Percentiles rank a stretch among this genome's conserved stretches.
These are phyloP conservation scores for Helobdella robusta DNA, from an alignment of 2,888 invertebrate species.

Conservation along the genomic window DNA sequence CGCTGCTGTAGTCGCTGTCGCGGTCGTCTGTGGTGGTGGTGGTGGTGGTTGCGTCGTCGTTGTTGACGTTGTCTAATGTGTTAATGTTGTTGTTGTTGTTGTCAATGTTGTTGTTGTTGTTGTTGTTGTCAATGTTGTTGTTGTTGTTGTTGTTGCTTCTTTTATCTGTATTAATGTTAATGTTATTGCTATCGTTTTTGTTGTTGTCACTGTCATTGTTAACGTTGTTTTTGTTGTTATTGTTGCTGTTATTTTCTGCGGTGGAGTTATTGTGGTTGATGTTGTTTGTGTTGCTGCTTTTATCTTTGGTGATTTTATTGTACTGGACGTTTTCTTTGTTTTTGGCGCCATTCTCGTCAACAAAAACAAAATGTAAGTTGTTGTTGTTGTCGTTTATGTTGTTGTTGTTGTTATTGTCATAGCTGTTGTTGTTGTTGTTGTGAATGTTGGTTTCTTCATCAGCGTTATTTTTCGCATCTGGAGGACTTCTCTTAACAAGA, in stretches of 20 bases:
- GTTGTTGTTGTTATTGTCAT: conserved; percentile 6
- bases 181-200: neutral
- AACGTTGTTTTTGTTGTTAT: neutral
- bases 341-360: too few species aligned
- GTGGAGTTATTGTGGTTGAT: too few species aligned
- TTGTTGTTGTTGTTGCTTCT: neutral
- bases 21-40: neutral
- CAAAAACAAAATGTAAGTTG: too few species aligned
- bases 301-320: neutral
- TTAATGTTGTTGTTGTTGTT: too few species aligned
- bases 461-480: too few species aligned
- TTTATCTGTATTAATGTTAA: too few species aligned
- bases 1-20: neutral
- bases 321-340: neutral
- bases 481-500: too few species aligned
- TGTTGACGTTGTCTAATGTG: neutral
- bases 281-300: neutral
- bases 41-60: conserved; percentile 6
- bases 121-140: neutral
- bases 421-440: neutral
- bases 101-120: neutral
- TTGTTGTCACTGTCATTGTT: conserved; percentile 2
- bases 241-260: neutral
- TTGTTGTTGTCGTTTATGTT: neutral
- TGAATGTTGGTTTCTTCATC: neutral